Evolutionary conservation across 2,888 invertebrate species (phyloP).

Genomic region (Siphonodentalium dalli): DNA sequence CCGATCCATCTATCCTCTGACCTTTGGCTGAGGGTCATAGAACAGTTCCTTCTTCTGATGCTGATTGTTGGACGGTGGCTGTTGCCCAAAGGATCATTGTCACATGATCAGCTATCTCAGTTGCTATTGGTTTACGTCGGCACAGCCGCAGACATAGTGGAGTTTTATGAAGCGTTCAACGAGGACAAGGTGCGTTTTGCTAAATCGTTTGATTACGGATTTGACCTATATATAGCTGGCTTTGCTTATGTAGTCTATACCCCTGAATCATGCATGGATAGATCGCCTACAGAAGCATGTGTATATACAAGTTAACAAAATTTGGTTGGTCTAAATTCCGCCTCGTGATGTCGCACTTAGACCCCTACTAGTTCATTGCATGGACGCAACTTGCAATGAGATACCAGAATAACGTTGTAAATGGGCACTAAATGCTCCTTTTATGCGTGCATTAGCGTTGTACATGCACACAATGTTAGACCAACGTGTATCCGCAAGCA

Average conservation of each 20-base stretch:
- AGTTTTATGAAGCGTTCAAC: constrained; percentile 94
- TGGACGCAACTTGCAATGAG: too few relatives aligned
- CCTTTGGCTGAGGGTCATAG: constrained; percentile 86
- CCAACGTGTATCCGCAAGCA: too few relatives aligned
- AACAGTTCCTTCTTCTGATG: constrained; percentile 88
- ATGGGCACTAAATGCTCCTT: too few relatives aligned
- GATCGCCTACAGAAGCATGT: background rate
- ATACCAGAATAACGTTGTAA: too few relatives aligned
- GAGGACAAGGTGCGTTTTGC: constrained; percentile 55
- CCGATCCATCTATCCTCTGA: constrained; percentile 71
- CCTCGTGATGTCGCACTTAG: background rate
- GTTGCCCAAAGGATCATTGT: constrained; percentile 86
- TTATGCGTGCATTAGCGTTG: too few relatives aligned
- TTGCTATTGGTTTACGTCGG: constrained; percentile 82
- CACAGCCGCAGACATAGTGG: constrained; percentile 94
- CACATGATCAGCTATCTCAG: constrained; percentile 91
- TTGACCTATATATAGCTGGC: too few relatives aligned
- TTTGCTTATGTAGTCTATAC: too few relatives aligned
- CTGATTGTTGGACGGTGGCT: constrained; percentile 91
- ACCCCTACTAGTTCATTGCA: too few relatives aligned
- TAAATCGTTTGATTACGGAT: too few relatives aligned
- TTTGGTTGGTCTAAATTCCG: background rate
- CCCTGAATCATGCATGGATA: too few relatives aligned
- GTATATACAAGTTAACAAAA: background rate
- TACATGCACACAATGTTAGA: too few relatives aligned